phyloP scores from a whole-genome alignment of 1,140 invertebrate species.

The Procambarus virginalis region DNA sequence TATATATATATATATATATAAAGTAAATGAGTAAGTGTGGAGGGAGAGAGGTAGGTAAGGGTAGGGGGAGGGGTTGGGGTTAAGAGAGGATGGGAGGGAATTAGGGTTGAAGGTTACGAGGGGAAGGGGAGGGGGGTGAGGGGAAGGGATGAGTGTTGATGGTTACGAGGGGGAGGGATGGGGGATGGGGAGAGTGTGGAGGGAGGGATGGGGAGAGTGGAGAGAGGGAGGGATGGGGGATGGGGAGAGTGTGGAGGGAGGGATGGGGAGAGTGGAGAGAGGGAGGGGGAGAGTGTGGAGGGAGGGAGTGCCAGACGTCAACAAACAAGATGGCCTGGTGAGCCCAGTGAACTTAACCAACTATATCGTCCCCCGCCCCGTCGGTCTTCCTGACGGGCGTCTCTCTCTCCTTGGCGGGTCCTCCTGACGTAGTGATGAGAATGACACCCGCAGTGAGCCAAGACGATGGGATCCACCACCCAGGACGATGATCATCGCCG shows the following conservation, averaged over 20 bases:
- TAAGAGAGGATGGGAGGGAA: background rate
- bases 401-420: background rate
- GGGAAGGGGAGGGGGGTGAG: background rate
- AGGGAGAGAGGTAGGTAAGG: background rate
- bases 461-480: background rate
- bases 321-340: conserved; percentile 53
- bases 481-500: conserved; percentile 20
- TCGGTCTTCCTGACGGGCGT: background rate
- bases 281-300: background rate
- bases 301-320: conserved; percentile 2
- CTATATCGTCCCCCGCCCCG: background rate
- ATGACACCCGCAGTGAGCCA: no score
- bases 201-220: background rate
- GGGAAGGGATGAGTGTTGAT: background rate
- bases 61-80: no score
- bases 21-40: no score
- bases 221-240: no score
- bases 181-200: no score
- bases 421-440: no score
- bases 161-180: no score
- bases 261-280: background rate
- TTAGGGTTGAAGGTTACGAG: background rate
- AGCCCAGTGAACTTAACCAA: background rate
- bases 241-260: no score
- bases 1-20: no score